Conservation (phyloP, 2,797 vertebrate species). For the Eleutherodactylus coqui region DNA sequence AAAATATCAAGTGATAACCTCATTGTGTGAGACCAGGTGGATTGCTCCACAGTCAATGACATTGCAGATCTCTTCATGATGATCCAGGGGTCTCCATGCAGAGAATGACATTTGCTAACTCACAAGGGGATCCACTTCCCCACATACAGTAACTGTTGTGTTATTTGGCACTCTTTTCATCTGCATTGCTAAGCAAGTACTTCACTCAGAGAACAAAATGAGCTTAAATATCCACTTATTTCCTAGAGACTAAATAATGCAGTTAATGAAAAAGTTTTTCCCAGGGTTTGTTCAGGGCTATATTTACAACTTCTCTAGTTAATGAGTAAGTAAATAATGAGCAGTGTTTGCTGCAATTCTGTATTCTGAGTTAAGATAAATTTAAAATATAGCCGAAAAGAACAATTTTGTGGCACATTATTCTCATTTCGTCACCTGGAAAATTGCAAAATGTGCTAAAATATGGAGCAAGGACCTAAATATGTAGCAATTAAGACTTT, state of each 20-base stretch:
- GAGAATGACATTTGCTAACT: slow-evolving; percentile 56
- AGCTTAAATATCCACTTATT: slow-evolving; percentile 26
- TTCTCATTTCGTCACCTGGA: background rate
- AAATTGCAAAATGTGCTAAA: background rate
- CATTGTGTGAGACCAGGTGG: slow-evolving; percentile 44
- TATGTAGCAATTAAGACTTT: background rate
- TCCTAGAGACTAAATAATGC: background rate
- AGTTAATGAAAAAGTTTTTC: slow-evolving; percentile 16
- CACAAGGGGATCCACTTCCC: slow-evolving; percentile 40
- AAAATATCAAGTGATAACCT: slow-evolving; percentile 46
- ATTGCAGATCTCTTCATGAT: slow-evolving; percentile 33
- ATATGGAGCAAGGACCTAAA: slow-evolving; percentile 8
- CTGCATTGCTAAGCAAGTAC: slow-evolving; percentile 44
- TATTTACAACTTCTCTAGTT: slow-evolving; percentile 13
- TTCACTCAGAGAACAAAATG: slow-evolving; percentile 16
- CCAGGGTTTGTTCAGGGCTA: background rate
- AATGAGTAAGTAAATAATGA: slow-evolving; percentile 14
- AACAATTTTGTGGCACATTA: background rate
- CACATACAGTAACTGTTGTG: slow-evolving; percentile 18
- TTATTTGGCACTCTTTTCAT: slow-evolving; percentile 29
- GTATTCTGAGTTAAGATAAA: background rate
- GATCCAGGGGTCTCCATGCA: slow-evolving; percentile 39
- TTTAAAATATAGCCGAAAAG: background rate
- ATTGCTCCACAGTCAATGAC: slow-evolving; percentile 44
- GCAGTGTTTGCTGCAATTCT: background rate